These are phyloP conservation scores for Hoplostethus mediterraneus DNA, from an alignment of 2,797 vertebrate species.

Conservation along the genomic window DNA sequence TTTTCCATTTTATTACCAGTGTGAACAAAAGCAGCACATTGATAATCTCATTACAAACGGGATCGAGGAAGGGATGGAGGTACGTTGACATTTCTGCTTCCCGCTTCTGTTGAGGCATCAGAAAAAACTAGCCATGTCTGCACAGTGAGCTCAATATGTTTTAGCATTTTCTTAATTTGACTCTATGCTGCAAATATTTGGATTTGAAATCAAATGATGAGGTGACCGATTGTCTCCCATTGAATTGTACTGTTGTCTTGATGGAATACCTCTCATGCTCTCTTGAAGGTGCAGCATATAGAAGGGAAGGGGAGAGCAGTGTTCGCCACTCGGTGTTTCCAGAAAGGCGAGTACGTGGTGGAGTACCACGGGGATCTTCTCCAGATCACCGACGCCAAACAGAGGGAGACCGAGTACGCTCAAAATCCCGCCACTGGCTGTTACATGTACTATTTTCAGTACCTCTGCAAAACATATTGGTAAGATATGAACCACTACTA, in stretches of 20 bases:
- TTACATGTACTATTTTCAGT: slow-evolving; percentile 99
- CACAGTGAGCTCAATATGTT: too few species aligned
- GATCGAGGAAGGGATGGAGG: slow-evolving; percentile 97
- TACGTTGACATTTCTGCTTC: slow-evolving; percentile 61
- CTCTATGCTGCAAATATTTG: too few species aligned
- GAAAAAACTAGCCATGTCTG: not conserved
- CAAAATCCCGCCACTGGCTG: slow-evolving; percentile 95
- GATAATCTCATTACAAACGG: slow-evolving; percentile 93
- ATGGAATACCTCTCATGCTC: not conserved
- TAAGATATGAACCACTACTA: slow-evolving; percentile 70
- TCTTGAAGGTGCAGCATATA: slow-evolving; percentile 90
- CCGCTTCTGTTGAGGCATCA: not conserved
- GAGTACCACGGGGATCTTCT: slow-evolving; percentile 99
- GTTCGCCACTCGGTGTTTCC: slow-evolving; percentile 91
- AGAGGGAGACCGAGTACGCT: slow-evolving; percentile 91
- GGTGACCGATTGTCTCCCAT: too few species aligned
- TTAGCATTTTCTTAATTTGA: too few species aligned
- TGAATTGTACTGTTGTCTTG: not conserved
- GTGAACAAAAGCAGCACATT: slow-evolving; percentile 91
- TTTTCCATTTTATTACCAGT: slow-evolving; percentile 77
- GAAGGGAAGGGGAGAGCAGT: slow-evolving; percentile 96
- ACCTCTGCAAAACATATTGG: slow-evolving; percentile 98
- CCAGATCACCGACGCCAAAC: slow-evolving; percentile 93
- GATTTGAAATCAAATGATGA: too few species aligned
- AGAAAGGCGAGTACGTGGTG: slow-evolving; percentile 95